Evolutionary conservation across 1,140 invertebrate genomes (phyloP).

Genomic region (Planococcus citri): DNA sequence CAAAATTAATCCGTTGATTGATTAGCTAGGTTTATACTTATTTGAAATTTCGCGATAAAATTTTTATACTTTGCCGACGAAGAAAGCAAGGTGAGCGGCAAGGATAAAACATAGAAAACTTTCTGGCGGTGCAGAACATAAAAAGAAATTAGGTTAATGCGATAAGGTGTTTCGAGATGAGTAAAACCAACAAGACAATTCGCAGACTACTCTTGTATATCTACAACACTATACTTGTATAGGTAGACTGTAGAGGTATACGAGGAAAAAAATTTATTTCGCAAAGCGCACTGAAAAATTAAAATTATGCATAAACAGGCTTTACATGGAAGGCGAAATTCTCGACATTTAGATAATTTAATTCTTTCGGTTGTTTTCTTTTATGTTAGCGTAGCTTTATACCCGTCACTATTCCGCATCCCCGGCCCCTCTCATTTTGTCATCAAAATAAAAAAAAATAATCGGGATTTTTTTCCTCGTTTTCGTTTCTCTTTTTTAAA

Average conservation of each 20-base stretch:
- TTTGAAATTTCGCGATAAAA: not conserved
- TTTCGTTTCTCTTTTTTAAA: too few relatives aligned
- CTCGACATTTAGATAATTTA: not conserved
- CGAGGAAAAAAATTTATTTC: not conserved
- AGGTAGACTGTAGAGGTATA: not conserved
- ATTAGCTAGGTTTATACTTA: not conserved
- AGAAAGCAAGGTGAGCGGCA: not conserved
- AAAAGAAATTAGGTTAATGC: slow-evolving; percentile 3
- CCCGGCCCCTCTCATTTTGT: too few relatives aligned
- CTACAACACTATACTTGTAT: too few relatives aligned
- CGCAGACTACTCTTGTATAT: not conserved
- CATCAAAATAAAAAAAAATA: too few relatives aligned
- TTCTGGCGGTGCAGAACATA: not conserved
- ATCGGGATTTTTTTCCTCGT: too few relatives aligned
- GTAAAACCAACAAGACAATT: not conserved
- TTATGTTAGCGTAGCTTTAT: not conserved
- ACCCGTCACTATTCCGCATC: too few relatives aligned
- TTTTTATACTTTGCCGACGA: not conserved
- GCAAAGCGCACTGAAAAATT: not conserved
- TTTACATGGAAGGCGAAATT: not conserved
- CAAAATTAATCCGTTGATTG: not conserved
- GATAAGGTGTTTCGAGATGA: not conserved
- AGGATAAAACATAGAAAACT: not conserved
- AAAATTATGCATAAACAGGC: not conserved
- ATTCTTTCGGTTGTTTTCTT: not conserved